Evolutionary conservation across 2,797 vertebrate species (phyloP), one percentile per base, ranked within the genome.

Genomic region (Myoxocephalus aenaeus): DNA sequence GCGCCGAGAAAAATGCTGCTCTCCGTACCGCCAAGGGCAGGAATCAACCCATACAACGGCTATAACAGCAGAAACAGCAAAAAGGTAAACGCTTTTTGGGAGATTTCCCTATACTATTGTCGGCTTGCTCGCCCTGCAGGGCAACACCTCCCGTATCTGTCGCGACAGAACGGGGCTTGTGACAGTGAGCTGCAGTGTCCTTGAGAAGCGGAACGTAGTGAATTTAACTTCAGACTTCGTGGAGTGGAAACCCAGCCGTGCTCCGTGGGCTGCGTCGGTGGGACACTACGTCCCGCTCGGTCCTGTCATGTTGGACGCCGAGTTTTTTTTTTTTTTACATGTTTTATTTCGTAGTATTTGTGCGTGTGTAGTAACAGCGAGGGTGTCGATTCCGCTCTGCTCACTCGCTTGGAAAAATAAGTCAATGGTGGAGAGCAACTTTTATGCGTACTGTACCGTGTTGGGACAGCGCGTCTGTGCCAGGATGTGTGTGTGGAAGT

Each of bases 1-100:
- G 94, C 92, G 94, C 94, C 86, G 93, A 95, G 92, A 92, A 96
- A 95, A 97, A 98, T 98, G 97, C 96, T 98, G 95, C 96, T 98
- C 92, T 98, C 97, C 92, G 96, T 97, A 90, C 96, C 95, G 95
- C 95, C 96, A 94, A 96, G 97, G 95, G 95, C 96, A 93, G 96
- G 96, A 92, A 94, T 97, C 94, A 96, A 96, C 90, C 96, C 96
- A 76, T 97, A 98, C 94, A 96, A 94, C 95, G 96, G 96, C 91
- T 97, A 96, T 89, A 96, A 95, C 96, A 96, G 92, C 95, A 97
- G 96, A 94, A 96, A 95, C 96, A 94, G 93, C 94, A 98, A 96
- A 94, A 98, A 98, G 97, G 96, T 97, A 96, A 95, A 87, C 32
- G 81, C 83, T 82, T 79, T 79, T 7, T 61, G 66, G 73, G 8